A percentile compares a stretch with the other conserved stretches of the same genome.
phyloP scores from a whole-genome alignment of 1,140 invertebrate species.

The Drosophila asahinai region DNA sequence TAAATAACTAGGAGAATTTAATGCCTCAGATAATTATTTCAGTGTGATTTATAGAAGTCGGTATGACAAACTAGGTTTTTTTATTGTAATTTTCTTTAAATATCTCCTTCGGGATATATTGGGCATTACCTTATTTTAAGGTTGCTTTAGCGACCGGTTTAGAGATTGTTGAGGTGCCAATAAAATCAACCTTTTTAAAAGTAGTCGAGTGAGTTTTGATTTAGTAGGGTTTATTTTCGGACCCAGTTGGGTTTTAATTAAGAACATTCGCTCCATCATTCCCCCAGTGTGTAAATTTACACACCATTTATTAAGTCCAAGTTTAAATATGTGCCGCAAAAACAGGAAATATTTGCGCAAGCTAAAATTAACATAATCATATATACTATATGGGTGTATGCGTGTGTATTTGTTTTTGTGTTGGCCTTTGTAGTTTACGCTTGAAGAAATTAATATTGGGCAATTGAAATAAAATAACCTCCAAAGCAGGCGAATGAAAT shows the following conservation, averaged over 20 bases:
- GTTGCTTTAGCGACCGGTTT: slow-evolving; percentile 31
- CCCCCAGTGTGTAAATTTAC: slow-evolving; percentile 3
- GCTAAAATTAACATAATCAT: slow-evolving; percentile 41
- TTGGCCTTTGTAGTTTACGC: slow-evolving; percentile 28
- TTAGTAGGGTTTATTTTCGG: neutral
- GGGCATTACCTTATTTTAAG: neutral
- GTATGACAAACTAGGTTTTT: too few species aligned
- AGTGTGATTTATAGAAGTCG: too few species aligned
- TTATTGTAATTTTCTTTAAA: neutral
- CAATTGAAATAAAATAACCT: slow-evolving; percentile 63
- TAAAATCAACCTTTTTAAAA: slow-evolving; percentile 10
- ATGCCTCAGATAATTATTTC: too few species aligned
- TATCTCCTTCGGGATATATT: slow-evolving; percentile 2
- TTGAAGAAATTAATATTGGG: slow-evolving; percentile 59
- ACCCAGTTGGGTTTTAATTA: slow-evolving; percentile 4
- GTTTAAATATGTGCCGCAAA: slow-evolving; percentile 15
- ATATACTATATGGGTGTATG: slow-evolving; percentile 5
- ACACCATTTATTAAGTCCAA: slow-evolving; percentile 13
- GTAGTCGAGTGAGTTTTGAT: slow-evolving; percentile 42
- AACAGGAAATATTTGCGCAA: slow-evolving; percentile 61
- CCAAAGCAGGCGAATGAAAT: slow-evolving; percentile 37
- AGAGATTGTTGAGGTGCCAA: slow-evolving; percentile 24
- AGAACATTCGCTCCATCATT: neutral
- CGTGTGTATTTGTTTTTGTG: neutral
- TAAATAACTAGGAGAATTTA: neutral